Evolutionary conservation across 1,140 invertebrate genomes (phyloP).

Genomic region (Drosophila ogumai): DNA sequence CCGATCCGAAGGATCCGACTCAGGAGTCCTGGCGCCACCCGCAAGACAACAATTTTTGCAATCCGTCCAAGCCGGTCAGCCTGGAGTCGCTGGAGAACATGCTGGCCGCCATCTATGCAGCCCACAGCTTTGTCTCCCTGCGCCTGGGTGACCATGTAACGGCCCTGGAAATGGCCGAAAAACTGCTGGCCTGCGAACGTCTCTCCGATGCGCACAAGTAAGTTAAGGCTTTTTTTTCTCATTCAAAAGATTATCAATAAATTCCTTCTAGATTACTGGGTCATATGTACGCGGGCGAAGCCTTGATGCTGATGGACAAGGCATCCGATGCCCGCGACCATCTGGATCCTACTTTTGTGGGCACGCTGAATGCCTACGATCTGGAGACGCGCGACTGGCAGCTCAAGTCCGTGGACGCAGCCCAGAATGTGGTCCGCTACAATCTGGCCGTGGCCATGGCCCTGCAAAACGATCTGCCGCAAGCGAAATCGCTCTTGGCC

Average conservation of each 20-base stretch:
- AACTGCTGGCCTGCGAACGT: conserved; percentile 69
- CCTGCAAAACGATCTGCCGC: conserved; percentile 91
- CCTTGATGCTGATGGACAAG: conserved; percentile 93
- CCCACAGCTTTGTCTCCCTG: conserved; percentile 93
- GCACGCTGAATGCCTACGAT: conserved; percentile 85
- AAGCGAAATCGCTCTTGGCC: conserved; percentile 89
- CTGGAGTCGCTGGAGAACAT: conserved; percentile 85
- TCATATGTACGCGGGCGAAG: conserved; percentile 95
- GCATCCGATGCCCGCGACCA: conserved; percentile 93
- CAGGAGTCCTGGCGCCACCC: conserved; percentile 72
- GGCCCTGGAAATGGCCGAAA: conserved; percentile 90
- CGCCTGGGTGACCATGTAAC: conserved; percentile 93
- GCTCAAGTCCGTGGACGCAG: conserved; percentile 88
- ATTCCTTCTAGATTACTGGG: conserved; percentile 89
- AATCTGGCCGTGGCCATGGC: conserved; percentile 92
- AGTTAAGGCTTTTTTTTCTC: background rate
- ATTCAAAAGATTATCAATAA: background rate
- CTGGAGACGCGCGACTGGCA: conserved; percentile 88
- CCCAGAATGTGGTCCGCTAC: conserved; percentile 90
- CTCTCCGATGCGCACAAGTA: conserved; percentile 83
- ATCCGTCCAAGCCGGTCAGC: conserved; percentile 84
- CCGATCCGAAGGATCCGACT: conserved; percentile 81
- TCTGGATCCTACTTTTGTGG: conserved; percentile 92
- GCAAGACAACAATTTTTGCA: conserved; percentile 84
- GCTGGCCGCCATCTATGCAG: conserved; percentile 90